Conservation (phyloP, 2,113 vertebrate genomes). For the Neolamprologus falcicula region DNA sequence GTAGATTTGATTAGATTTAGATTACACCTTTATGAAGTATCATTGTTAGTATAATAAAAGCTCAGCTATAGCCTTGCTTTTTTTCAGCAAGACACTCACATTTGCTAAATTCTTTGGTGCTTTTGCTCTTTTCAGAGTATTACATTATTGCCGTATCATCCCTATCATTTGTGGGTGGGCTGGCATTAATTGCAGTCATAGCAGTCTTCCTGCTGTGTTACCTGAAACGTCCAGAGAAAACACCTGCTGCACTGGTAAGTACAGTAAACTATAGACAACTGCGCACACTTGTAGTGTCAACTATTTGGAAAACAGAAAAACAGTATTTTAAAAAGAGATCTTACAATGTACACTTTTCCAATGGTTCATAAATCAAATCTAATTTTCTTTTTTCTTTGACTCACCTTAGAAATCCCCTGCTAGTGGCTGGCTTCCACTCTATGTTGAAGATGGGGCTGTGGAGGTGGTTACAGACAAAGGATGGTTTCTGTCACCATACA, state of each 20-base stretch:
- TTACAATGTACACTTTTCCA: neutral
- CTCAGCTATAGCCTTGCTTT: neutral
- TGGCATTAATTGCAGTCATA: neutral
- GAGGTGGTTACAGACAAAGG: constrained; percentile 69
- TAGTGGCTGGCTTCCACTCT: constrained; percentile 60
- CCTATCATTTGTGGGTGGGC: constrained; percentile 1
- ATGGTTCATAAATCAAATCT: neutral
- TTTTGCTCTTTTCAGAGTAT: constrained; percentile 28
- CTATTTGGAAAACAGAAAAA: neutral
- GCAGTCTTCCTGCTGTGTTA: constrained; percentile 28
- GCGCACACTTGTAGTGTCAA: neutral
- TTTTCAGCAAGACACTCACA: neutral
- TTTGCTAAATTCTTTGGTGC: neutral
- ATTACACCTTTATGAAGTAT: neutral
- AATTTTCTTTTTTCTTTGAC: neutral
- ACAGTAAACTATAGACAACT: neutral
- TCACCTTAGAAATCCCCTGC: constrained; percentile 53
- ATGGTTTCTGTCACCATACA: constrained; percentile 55
- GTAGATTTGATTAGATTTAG: neutral
- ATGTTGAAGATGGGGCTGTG: constrained; percentile 23
- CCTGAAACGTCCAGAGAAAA: constrained; percentile 55
- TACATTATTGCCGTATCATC: constrained; percentile 9
- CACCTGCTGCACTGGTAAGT: constrained; percentile 63
- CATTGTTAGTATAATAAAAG: neutral
- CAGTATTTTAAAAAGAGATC: neutral